Base-by-base conservation (phyloP, 2,113 vertebrate species). In the Desmodus rotundus region DNA sequence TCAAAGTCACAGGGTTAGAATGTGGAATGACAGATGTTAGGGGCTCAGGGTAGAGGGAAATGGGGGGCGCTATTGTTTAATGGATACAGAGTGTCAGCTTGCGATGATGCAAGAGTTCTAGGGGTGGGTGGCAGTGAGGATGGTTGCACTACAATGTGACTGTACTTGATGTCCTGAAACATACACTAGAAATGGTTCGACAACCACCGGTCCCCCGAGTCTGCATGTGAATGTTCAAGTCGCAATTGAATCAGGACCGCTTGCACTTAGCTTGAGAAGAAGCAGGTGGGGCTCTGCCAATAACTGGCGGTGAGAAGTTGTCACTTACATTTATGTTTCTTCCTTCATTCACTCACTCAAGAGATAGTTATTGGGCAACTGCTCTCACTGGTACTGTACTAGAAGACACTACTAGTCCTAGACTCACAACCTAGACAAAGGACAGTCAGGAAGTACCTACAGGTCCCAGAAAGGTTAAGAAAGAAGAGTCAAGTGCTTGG, bases 61-160 rank as follows among this genome's bases (percentile, higher is more conserved):
- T 5, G 7, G 17, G 33, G 6, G 93, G 19, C 80, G 33, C 16
- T 36, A 36, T 6, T 28, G 10, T 41, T 61, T 31, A 10, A n/a
- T 52, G 24, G 10, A 20, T 4, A 31, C 16, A 36, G 33, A 31
- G 31, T 67, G 91, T 82, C n/a, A 7, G 5, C 33, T n/a, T 61
- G 43, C 88, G 9, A 43, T 31, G 68, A 92, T 13, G 28, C 38
- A 38, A n/a, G 50, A 4, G 13, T 11, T 85, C 52, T 38, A 43
- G n/a, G 78, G 33, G 56, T 16, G 14, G 17, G 12, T 38, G 54
- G 13, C 10, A 5, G 31, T 41, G 9, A 47, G 14, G 26, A 26
- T 28, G 20, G 11, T 11, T 28, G 9, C 36, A 47, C 17, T 41
- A 15, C 26, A 68, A 45, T 0, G 0, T n/a, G 5, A 45, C 52